Conservation (phyloP, 2,113 vertebrate species). For the Stegastes partitus region DNA sequence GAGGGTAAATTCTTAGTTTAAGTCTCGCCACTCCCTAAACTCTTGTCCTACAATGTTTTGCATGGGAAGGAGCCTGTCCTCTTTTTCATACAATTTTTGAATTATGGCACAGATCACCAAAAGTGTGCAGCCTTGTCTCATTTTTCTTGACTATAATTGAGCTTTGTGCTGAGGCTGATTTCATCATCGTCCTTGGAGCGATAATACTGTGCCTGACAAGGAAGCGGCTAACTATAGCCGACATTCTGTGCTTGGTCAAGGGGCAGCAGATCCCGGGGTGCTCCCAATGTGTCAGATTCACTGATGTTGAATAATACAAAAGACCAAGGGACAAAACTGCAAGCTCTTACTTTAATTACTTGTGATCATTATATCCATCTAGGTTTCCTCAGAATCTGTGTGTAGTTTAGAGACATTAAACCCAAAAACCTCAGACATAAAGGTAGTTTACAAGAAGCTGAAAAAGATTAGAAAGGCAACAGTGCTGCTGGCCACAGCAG, state of each 20-base stretch:
- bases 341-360: conserved; percentile 34
- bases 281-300: conserved; percentile 68
- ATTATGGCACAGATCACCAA: background rate
- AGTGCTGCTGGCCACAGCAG: background rate
- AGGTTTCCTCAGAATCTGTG: background rate
- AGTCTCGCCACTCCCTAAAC: background rate
- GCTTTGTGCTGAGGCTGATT: conserved; percentile 41
- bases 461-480: background rate
- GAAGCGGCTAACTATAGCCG: conserved; percentile 59
- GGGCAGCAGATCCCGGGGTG: conserved; percentile 56
- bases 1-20: background rate
- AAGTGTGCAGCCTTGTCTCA: background rate
- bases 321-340: conserved; percentile 40
- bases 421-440: background rate
- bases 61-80: background rate
- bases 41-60: background rate
- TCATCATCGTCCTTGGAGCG: conserved; percentile 48
- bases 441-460: background rate
- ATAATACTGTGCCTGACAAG: conserved; percentile 60
- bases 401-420: background rate
- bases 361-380: background rate
- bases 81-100: background rate
- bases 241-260: conserved; percentile 67
- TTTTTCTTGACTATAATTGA: conserved; percentile 29
- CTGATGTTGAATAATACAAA: conserved; percentile 60